Percentiles rank a stretch among this genome's conserved stretches.
These are phyloP conservation scores for Uloborus plumipes DNA, from an alignment of 2,888 invertebrate species.

Conservation along the genomic window DNA sequence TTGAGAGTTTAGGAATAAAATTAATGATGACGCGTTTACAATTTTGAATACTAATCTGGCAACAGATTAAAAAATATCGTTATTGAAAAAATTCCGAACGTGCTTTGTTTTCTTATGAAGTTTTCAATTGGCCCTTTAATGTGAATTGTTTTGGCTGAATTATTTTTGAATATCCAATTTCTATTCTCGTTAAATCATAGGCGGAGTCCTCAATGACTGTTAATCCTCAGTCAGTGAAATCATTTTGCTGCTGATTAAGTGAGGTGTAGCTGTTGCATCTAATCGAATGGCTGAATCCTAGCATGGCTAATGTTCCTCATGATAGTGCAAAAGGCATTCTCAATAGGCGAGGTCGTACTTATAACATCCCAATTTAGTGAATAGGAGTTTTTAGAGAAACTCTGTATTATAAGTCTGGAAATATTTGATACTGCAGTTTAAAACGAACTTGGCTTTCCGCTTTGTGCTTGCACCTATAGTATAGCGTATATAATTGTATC, in stretches of 20 bases:
- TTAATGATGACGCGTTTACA: too few relatives aligned
- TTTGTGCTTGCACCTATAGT: not conserved
- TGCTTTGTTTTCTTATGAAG: constrained; percentile 59
- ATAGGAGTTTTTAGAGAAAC: too few relatives aligned
- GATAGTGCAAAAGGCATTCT: constrained; percentile 43
- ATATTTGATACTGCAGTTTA: not conserved
- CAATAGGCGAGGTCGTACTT: constrained; percentile 28
- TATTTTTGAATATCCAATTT: not conserved
- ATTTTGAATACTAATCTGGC: not conserved
- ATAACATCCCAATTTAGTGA: too few relatives aligned
- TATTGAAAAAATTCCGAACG: constrained; percentile 39
- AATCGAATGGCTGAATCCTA: constrained; percentile 52
- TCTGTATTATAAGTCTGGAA: not conserved
- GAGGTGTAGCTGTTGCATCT: constrained; percentile 56
- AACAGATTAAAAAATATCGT: constrained; percentile 11
- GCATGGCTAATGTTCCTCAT: constrained; percentile 55
- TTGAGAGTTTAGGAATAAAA: too few relatives aligned
- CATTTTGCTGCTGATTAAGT: constrained; percentile 27
- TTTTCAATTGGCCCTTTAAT: constrained; percentile 38
- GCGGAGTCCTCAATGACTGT: not conserved
- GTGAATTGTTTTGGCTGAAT: not conserved
- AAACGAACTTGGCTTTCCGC: not conserved
- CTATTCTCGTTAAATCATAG: not conserved
- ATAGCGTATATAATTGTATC: not conserved
- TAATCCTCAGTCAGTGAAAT: too few relatives aligned